Percentiles rank a stretch among this genome's conserved stretches.
phyloP scores from a whole-genome alignment of 2,888 invertebrate genomes.

The Drymonia ruficornis region DNA sequence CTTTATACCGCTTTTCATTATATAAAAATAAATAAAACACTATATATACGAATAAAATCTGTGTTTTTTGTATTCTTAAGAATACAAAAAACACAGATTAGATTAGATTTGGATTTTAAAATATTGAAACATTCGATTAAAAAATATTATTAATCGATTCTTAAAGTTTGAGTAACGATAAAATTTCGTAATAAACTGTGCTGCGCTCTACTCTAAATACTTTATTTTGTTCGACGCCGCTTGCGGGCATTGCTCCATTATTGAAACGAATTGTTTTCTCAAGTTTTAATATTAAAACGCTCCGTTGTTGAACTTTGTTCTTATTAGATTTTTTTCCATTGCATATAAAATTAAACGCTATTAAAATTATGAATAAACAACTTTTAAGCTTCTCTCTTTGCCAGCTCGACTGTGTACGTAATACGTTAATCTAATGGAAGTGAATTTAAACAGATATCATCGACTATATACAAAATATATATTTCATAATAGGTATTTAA shows the following conservation, averaged over 20 bases:
- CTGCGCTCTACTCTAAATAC: slow-evolving; percentile 65
- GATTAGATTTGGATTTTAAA: not conserved
- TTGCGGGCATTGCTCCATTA: slow-evolving; percentile 70
- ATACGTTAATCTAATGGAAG: not conserved
- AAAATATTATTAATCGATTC: slow-evolving; percentile 57
- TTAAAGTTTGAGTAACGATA: slow-evolving; percentile 59
- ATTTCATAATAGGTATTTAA: too few relatives aligned
- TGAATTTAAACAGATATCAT: too few relatives aligned
- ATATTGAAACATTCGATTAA: slow-evolving; percentile 3
- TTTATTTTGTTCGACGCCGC: slow-evolving; percentile 69
- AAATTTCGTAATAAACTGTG: slow-evolving; percentile 68
- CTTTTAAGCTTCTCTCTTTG: slow-evolving; percentile 7
- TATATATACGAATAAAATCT: too few relatives aligned
- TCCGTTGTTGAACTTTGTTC: slow-evolving; percentile 54
- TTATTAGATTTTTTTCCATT: slow-evolving; percentile 48
- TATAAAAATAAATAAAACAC: too few relatives aligned
- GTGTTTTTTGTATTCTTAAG: not conserved
- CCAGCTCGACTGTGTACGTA: not conserved
- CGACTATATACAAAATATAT: too few relatives aligned
- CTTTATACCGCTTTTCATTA: too few relatives aligned
- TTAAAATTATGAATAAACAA: slow-evolving; percentile 25
- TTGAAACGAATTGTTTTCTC: slow-evolving; percentile 76
- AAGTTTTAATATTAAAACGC: slow-evolving; percentile 72
- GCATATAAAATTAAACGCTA: slow-evolving; percentile 44
- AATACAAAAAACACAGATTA: too few relatives aligned